phyloP scores from a whole-genome alignment of 2,888 invertebrate genomes.

The Altica lythri region DNA sequence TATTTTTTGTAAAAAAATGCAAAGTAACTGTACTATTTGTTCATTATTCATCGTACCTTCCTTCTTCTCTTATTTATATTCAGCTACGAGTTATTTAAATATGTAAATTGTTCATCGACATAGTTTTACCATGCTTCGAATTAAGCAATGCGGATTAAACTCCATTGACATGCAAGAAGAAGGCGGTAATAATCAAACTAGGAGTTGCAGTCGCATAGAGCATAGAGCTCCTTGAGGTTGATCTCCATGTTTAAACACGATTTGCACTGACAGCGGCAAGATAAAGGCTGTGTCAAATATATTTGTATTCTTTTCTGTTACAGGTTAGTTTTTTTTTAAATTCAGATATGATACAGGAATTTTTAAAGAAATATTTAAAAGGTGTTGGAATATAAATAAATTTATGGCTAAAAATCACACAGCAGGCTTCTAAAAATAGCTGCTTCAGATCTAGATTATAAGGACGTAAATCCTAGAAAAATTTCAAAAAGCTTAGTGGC shows the following conservation, averaged over 20 bases:
- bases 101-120: slow-evolving; percentile 29
- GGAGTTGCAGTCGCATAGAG: slow-evolving; percentile 3
- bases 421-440: no score
- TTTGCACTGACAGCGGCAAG: slow-evolving; percentile 1
- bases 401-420: no score
- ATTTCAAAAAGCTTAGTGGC: no score
- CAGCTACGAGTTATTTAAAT: slow-evolving; percentile 14
- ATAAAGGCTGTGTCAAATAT: not conserved
- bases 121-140: slow-evolving; percentile 23
- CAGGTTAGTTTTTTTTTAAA: not conserved
- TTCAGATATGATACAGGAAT: no score
- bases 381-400: no score
- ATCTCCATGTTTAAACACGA: slow-evolving; percentile 9
- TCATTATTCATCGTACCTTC: slow-evolving; percentile 15
- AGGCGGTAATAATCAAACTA: slow-evolving; percentile 31
- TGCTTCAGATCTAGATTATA: no score
- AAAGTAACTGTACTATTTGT: slow-evolving; percentile 10
- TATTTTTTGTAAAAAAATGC: no score
- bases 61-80: slow-evolving; percentile 9
- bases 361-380: no score
- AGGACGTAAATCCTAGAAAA: no score
- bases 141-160: slow-evolving; percentile 26
- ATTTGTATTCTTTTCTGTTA: not conserved
- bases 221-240: not conserved
- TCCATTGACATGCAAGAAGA: slow-evolving; percentile 24